Conservation (phyloP, 1,140 invertebrate species). For the Drosophila bocqueti region DNA sequence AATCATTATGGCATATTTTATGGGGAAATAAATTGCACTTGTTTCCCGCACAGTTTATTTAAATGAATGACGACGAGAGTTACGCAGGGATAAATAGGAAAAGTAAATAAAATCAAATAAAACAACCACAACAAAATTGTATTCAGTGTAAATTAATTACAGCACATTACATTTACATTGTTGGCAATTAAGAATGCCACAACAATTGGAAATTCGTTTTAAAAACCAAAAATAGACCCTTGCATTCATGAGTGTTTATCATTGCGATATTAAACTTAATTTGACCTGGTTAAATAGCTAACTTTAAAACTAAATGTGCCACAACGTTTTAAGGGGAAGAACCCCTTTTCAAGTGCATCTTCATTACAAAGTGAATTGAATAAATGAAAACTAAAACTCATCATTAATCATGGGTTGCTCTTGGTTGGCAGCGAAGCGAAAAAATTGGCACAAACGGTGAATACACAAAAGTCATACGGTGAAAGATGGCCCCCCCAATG, state of each 20-base stretch:
- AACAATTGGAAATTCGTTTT: conserved; percentile 12
- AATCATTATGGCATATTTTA: not conserved
- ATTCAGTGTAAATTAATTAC: conserved; percentile 30
- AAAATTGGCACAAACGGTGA: conserved; percentile 27
- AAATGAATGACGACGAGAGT: conserved; percentile 16
- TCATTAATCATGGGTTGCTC: conserved; percentile 48
- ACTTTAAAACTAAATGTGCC: not conserved
- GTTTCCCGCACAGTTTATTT: not conserved
- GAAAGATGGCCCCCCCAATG: not conserved
- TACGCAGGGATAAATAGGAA: conserved; percentile 11
- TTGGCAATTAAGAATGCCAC: conserved; percentile 26
- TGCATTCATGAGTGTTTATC: not conserved
- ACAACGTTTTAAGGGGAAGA: too few relatives aligned
- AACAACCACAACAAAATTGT: not conserved
- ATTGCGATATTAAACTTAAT: not conserved
- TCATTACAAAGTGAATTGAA: not conserved
- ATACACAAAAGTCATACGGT: conserved; percentile 10
- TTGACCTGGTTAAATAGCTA: not conserved
- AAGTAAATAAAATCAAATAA: conserved; percentile 7
- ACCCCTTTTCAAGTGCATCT: too few relatives aligned
- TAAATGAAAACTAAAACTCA: conserved; percentile 15
- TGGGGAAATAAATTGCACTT: not conserved
- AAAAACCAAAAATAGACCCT: conserved; percentile 6
- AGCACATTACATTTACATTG: conserved; percentile 16
- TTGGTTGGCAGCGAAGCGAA: conserved; percentile 21